phyloP scores from a whole-genome alignment of 2,113 vertebrate genomes.

The Ondatra zibethicus region DNA sequence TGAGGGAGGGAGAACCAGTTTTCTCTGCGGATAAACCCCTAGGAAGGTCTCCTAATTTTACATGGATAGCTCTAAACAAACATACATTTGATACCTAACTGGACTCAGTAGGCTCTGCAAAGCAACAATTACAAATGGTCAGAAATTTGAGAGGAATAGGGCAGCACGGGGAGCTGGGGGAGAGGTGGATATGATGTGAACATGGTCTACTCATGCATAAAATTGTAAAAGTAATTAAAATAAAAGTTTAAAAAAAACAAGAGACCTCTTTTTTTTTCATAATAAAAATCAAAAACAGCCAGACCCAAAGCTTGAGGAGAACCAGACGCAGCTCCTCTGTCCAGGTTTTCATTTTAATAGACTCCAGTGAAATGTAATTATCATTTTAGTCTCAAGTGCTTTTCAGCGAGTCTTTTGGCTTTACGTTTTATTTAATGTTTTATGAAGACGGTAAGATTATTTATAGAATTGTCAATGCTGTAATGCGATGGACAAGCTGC shows the following conservation, averaged over 20 bases:
- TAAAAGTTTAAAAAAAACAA: background rate
- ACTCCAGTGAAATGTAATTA: background rate
- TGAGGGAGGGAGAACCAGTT: no score
- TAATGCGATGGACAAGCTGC: background rate
- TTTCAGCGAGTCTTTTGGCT: constrained; percentile 1
- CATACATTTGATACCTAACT: background rate
- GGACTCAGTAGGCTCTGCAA: background rate
- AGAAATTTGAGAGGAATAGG: background rate
- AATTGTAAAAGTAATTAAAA: background rate
- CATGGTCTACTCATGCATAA: fast-evolving
- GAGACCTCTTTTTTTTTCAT: background rate
- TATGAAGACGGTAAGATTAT: background rate
- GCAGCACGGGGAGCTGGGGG: no score
- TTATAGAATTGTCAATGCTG: background rate
- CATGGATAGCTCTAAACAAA: background rate
- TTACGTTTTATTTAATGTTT: constrained; percentile 28
- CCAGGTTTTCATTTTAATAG: background rate
- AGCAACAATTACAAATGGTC: no score
- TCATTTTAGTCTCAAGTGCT: background rate
- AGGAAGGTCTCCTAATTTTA: background rate
- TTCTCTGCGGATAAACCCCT: background rate
- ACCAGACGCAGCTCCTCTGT: background rate
- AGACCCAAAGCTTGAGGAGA: background rate
- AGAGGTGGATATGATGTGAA: no score
- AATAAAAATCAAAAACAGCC: background rate